Conservation (phyloP, 1,140 invertebrate genomes). For the Zaprionus inermis region DNA sequence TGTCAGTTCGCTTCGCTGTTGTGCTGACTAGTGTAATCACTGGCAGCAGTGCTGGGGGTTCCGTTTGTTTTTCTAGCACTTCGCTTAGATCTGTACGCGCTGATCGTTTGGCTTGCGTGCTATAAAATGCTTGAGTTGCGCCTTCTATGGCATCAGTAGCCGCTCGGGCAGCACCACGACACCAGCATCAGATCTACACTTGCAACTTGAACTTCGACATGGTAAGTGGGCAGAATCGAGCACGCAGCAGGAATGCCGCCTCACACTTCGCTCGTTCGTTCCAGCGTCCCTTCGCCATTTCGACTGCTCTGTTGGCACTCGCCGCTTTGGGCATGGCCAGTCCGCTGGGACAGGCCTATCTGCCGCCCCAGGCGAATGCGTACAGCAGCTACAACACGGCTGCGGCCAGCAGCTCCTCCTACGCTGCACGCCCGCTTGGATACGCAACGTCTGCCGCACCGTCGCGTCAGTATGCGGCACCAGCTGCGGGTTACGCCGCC, state of each 20-base stretch:
- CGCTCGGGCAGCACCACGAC: slow-evolving; percentile 39
- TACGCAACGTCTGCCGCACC: slow-evolving; percentile 2
- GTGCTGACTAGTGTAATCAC: slow-evolving; percentile 13
- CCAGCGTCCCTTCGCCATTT: slow-evolving; percentile 46
- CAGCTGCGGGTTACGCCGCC: slow-evolving; percentile 7
- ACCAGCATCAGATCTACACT: background rate
- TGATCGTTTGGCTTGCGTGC: slow-evolving; percentile 47
- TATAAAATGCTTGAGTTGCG: slow-evolving; percentile 63
- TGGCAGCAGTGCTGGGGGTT: slow-evolving; percentile 39
- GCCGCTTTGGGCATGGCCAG: slow-evolving; percentile 30
- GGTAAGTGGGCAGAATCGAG: slow-evolving; percentile 42
- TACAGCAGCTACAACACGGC: slow-evolving; percentile 51
- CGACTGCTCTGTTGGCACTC: slow-evolving; percentile 35
- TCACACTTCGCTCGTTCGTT: background rate
- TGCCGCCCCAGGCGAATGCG: slow-evolving; percentile 58
- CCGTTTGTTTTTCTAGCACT: slow-evolving; percentile 56
- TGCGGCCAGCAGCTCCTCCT: slow-evolving; percentile 25
- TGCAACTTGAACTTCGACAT: slow-evolving; percentile 22
- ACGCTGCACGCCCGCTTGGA: slow-evolving; percentile 17
- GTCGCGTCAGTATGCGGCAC: slow-evolving; percentile 36
- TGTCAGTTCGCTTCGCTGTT: too few species aligned
- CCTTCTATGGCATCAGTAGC: slow-evolving; percentile 53
- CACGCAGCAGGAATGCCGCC: background rate
- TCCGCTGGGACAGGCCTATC: slow-evolving; percentile 57
- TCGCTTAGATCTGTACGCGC: slow-evolving; percentile 48